Conservation (phyloP, 2,113 vertebrate species). For the Piaya cayana region DNA sequence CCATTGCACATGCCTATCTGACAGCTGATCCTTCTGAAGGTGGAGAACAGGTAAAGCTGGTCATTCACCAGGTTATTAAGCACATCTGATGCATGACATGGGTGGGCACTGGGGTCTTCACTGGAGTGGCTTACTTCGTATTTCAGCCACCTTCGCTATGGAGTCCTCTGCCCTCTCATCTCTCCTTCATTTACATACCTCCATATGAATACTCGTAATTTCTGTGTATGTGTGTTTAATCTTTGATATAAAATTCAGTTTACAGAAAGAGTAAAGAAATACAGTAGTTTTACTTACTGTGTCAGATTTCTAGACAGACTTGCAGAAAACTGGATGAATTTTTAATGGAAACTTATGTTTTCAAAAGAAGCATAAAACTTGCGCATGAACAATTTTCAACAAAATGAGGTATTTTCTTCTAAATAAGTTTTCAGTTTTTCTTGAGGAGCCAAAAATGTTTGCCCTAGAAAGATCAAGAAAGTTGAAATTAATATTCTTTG, state of each 20-base stretch:
- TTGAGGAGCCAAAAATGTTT: neutral
- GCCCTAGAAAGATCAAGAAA: neutral
- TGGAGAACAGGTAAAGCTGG: neutral
- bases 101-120: neutral
- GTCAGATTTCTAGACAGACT: neutral
- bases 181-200: neutral
- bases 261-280: neutral
- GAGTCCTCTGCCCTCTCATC: neutral
- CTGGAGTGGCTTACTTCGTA: fast-evolving
- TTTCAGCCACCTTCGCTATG: neutral
- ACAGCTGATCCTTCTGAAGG: neutral
- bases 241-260: neutral
- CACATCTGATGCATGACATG: fast-evolving
- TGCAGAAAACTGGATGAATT: neutral
- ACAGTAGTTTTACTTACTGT: neutral
- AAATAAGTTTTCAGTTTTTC: neutral
- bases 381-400: neutral
- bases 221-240: neutral
- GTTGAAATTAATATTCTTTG: neutral
- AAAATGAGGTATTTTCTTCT: neutral
- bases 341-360: neutral
- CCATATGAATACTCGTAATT: neutral
- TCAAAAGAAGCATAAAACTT: neutral
- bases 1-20: neutral
- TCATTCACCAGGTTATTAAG: neutral